phyloP scores from a whole-genome alignment of 2,888 invertebrate genomes.

The Kuschelorhynchus macadamiae region DNA sequence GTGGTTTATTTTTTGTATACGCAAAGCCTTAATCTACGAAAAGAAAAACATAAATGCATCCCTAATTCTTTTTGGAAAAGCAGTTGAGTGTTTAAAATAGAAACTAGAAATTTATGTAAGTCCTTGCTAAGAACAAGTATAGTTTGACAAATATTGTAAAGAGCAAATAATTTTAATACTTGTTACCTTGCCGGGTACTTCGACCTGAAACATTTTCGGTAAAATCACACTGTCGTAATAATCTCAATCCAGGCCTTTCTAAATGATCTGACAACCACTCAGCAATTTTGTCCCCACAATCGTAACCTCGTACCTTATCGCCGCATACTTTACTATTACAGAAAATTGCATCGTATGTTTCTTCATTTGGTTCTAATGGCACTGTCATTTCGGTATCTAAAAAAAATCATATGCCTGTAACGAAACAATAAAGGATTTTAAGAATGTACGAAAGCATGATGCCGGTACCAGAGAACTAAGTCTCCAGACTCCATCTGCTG shows the following conservation, averaged over 20 bases:
- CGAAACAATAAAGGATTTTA: neutral
- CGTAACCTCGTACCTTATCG: constrained; percentile 82
- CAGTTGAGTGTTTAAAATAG: too few relatives aligned
- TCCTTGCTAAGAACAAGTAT: too few relatives aligned
- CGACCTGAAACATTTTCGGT: constrained; percentile 26
- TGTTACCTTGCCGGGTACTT: constrained; percentile 54
- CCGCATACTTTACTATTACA: constrained; percentile 91
- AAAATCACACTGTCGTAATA: constrained; percentile 74
- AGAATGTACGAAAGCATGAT: constrained; percentile 20
- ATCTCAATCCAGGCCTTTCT: constrained; percentile 76
- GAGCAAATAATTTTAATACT: too few relatives aligned
- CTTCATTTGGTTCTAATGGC: constrained; percentile 28
- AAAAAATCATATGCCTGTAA: neutral
- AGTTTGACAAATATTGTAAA: too few relatives aligned
- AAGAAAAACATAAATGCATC: constrained; percentile 1
- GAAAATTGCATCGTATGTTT: constrained; percentile 65
- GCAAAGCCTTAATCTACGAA: too few relatives aligned
- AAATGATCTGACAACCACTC: constrained; percentile 86
- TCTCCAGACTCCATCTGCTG: too few relatives aligned
- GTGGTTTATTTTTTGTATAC: too few relatives aligned
- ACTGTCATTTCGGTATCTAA: constrained; percentile 28
- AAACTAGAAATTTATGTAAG: too few relatives aligned
- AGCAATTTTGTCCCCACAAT: constrained; percentile 87
- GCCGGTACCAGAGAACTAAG: too few relatives aligned
- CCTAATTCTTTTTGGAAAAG: too few relatives aligned